Base-by-base conservation (phyloP, 1,140 invertebrate species). In the Camponotus pennsylvanicus region DNA sequence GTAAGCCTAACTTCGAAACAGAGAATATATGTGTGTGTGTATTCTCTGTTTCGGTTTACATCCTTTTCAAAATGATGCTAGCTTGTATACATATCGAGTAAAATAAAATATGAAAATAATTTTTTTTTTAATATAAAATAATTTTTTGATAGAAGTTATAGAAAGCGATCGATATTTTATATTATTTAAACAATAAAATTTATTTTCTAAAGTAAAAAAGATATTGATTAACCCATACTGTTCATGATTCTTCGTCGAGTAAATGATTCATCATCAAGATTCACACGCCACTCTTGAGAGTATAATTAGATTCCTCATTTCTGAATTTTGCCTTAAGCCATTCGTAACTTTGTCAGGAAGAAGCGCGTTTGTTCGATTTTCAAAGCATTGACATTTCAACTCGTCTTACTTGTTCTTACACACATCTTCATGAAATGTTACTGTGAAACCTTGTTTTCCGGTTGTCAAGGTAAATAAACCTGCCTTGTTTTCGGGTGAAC, bases 391-490 rank as follows among this genome's bases (percentile, higher is more conserved):
- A 67, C n/a, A 2, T 79, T 78, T 67, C 37, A 79, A 32, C 32
- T 67, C 59, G 40, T 49, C 27, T 66, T 77, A 66, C 15, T n/a
- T 52, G n/a, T 55, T 67, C n/a, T 79, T 79, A 37, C 32, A n/a
- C 32, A 32, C 32, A n/a, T 79, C 13, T 80, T 57, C n/a, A 8
- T 21, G 32, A 70, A 37, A 70, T 67, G 27, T 3, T 21, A 27
- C 64, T 42, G 27, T 32, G 21, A 71, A 80, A 80, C 15, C 34
- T 40, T 57, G 21, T 57, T 70, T 59, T 80, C 66, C 49, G 15
- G 37, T 57, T 80, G 66, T 71, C 49, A 80, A 70, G 5, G 40
- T 71, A 70, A 71, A 71, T 80, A 59, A 80, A 37, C 21, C 66
- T 7, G 21, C 66, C 42, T 80, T 71, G 66, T 80, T 80, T 70